Evolutionary conservation across 2,888 invertebrate species (phyloP), one percentile per base, ranked within the genome.

Genomic region (Phasia obesa): DNA sequence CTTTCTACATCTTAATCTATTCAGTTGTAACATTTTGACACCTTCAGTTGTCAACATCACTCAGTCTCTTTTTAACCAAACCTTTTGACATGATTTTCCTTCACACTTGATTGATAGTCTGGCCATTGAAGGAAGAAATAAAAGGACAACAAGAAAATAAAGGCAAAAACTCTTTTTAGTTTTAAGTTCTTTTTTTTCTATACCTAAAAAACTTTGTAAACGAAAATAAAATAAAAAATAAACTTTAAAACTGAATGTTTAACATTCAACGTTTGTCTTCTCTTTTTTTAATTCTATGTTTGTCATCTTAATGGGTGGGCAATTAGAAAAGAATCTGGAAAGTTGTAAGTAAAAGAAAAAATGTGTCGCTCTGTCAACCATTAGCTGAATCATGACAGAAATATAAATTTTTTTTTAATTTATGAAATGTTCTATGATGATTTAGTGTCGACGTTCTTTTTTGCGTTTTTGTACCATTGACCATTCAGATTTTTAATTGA

Each of bases 1-100:
- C 42, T 27, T 60, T 51, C 42, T n/a, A 60, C 51, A 25, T 53
- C 47, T 35, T 78, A 74, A 74, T 82, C 53, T 53, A 70, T 82
- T 82, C 71, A 65, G 60, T 79, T 82, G 70, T 70, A 75, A 83
- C 65, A 79, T 79, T 79, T 83, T 79, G 83, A 79, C 83, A 79
- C 79, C 79, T 83, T 75, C 53, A 75, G 83, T 78, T 79, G 75
- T 83, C 83, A 71, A 71, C 70, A 83, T 78, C 79, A 82, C 62
- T 82, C 75, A 74, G 55, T 57, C 51, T 75, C 60, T 69, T 74
- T 75, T 64, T 47, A 75, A 38, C 70, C 49, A 47, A 83, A 75
- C 75, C 70, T 75, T 79, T 75, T 75, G 79, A 75, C 71, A 75
- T 70, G 75, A 42, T 79, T 53, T 70, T 60, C 83, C 67, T 71